A percentile compares a stretch with the other conserved stretches of the same genome.
Evolutionary conservation across 1,140 invertebrate species (phyloP).

Genomic region (Brachionus rotundiformis): DNA sequence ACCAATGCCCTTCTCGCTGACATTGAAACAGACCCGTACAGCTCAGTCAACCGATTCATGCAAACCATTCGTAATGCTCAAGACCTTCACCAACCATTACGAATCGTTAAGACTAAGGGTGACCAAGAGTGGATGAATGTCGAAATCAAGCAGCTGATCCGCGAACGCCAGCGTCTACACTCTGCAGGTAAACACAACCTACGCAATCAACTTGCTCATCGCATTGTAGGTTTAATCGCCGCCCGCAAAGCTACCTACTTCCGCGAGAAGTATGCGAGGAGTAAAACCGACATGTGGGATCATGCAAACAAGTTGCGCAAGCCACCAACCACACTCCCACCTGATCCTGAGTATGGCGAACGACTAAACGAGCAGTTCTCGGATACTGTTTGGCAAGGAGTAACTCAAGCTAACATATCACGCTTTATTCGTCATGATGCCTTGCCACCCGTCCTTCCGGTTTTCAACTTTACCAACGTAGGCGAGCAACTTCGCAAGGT

Average conservation of each 20-base stretch:
- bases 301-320: background rate
- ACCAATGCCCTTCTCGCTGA: background rate
- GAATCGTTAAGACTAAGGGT: too few species aligned
- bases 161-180: background rate
- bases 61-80: background rate
- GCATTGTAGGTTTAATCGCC: background rate
- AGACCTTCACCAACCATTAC: too few species aligned
- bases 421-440: background rate
- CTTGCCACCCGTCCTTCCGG: background rate
- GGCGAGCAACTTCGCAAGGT: background rate
- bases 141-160: background rate
- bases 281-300: background rate
- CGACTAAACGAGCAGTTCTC: too few species aligned
- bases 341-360: background rate
- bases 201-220: too few species aligned
- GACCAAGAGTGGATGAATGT: background rate
- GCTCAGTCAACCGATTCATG: background rate
- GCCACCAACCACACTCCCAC: background rate
- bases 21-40: background rate
- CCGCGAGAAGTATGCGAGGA: background rate
- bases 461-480: background rate
- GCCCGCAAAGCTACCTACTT: background rate
- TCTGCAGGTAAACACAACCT: too few species aligned
- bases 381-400: too few species aligned
- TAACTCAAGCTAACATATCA: too few species aligned